These are phyloP conservation scores for Bemisia tabaci DNA, from an alignment of 1,140 invertebrate genomes.

Conservation along the genomic window DNA sequence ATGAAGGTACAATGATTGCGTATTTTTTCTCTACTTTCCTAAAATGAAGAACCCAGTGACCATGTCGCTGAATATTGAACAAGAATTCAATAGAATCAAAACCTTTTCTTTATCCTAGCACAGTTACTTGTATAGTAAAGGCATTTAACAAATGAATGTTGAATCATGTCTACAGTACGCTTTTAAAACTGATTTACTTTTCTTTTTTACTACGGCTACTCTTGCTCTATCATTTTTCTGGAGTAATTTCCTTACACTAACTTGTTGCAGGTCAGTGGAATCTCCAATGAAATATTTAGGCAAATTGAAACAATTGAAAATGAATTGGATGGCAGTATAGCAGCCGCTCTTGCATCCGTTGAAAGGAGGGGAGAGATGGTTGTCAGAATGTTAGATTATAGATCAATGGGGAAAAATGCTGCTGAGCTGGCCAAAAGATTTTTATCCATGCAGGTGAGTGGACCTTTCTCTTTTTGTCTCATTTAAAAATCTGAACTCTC, in stretches of 20 bases:
- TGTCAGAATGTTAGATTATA: conserved; percentile 72
- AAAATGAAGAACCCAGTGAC: too few relatives aligned
- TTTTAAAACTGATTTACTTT: too few relatives aligned
- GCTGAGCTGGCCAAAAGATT: conserved; percentile 71
- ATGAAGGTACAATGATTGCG: too few relatives aligned
- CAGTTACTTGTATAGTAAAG: conserved; percentile 8
- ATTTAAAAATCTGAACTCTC: too few relatives aligned
- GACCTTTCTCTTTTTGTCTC: conserved; percentile 1
- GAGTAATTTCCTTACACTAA: too few relatives aligned
- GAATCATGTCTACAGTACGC: too few relatives aligned
- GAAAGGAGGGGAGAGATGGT: conserved; percentile 90
- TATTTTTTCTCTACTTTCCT: too few relatives aligned
- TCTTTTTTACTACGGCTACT: too few relatives aligned
- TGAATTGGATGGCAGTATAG: conserved; percentile 82
- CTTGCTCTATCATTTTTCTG: too few relatives aligned
- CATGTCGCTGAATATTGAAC: too few relatives aligned
- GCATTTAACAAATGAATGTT: too few relatives aligned
- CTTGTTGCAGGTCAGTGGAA: conserved; percentile 65
- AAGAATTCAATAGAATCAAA: conserved; percentile 7
- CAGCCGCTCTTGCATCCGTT: conserved; percentile 77
- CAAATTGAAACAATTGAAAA: conserved; percentile 92
- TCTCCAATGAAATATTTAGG: conserved; percentile 88
- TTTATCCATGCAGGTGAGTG: conserved; percentile 49
- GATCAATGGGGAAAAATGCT: conserved; percentile 67
- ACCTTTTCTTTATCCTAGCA: background rate